Evolutionary conservation across 2,797 vertebrate species (phyloP).

Genomic region (Tachyglossus aculeatus): DNA sequence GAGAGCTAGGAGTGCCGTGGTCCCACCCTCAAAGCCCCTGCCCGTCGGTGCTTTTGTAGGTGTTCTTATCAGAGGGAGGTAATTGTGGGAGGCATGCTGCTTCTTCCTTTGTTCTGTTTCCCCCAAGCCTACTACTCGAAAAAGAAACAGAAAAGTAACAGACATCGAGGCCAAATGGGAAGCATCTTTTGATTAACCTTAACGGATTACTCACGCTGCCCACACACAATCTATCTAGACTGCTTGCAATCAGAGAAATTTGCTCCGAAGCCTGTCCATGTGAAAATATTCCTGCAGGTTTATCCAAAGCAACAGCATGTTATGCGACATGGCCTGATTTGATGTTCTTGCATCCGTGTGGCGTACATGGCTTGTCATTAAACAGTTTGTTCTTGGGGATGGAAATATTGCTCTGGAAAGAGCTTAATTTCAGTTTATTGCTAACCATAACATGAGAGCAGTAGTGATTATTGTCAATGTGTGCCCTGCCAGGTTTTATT

Average conservation of each 20-base stretch:
- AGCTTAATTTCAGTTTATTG: no score
- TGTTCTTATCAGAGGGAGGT: neutral
- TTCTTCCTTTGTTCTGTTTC: conserved; percentile 18
- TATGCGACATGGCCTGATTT: neutral
- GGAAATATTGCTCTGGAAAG: neutral
- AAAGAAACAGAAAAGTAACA: no score
- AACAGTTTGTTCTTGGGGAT: neutral
- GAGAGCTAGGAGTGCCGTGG: neutral
- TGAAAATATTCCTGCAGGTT: no score
- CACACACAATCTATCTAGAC: neutral
- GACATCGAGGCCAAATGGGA: neutral
- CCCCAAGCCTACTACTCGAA: no score
- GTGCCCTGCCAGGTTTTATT: no score
- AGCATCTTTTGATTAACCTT: neutral
- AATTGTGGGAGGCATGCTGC: neutral
- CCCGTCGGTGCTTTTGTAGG: neutral
- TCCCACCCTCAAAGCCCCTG: neutral
- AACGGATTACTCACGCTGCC: neutral
- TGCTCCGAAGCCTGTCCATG: no score
- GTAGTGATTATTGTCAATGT: no score
- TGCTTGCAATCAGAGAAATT: conserved; percentile 19
- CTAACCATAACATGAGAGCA: no score
- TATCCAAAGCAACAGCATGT: neutral
- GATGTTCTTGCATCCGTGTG: neutral
- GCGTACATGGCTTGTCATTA: neutral